Evolutionary conservation across 2,113 vertebrate genomes (phyloP), one percentile per base, ranked within the genome.

Genomic region (Gadus macrocephalus): DNA sequence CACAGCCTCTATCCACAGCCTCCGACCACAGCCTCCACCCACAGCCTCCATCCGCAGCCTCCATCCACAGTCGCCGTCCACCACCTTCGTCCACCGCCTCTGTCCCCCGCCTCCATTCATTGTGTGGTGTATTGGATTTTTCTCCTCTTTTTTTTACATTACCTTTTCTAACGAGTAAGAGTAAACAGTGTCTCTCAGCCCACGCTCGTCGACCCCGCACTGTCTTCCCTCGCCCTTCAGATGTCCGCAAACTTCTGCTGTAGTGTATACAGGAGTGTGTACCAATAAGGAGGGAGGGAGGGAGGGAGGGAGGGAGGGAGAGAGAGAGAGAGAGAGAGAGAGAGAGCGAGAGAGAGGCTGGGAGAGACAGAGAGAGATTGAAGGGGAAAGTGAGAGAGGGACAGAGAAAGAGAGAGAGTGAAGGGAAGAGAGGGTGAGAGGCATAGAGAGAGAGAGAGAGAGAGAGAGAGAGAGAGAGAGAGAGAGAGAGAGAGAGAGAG

Each of bases 231-330:
- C 12, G 42, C 12, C 42, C 42, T 49, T 49, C 42, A 49, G 42
- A 49, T 9, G 42, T 5, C 42, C 42, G 80, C 20, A 79, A 56
- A 49, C 72, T 78, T 77, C 42, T 77, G 71, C 64, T 67, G 22
- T 74, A 67, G 60, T 31, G 31, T 31, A 64, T 74, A 66, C 72
- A 62, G 69, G 79, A 66, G 78, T 70, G 83, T 75, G 72, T 87
- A 62, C 83, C 87, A 89, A 89, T 89, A 77, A 85, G 83, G 68
- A 70, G 76, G 82, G 79, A 82, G 76, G 22, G 63, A 12, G 53
- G 8, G 53, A 31, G 28, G 4, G 28, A 31, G 28, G 4, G 28
- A 1, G 38, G 9, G 38, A 42, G 38, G 9, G 38, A 6, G 38
- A 42, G 38, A 42, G 38, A 42, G 38, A 6, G 38, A 42, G 38